These are phyloP conservation scores for Lycopodina hypogea DNA, from an alignment of 37 sponge, comb jelly and placozoan genomes.

Conservation along the genomic window DNA sequence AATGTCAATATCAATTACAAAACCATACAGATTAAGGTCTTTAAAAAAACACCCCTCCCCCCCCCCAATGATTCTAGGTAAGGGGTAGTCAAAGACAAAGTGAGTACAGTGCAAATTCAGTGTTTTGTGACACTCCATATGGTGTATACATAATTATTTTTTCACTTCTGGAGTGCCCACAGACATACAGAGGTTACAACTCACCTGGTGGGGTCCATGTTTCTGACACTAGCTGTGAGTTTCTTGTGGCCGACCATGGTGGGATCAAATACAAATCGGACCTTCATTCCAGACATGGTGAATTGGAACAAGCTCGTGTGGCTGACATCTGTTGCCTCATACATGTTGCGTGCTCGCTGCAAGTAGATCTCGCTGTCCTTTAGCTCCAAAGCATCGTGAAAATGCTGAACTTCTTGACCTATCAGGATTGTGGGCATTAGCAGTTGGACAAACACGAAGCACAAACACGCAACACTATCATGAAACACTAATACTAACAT, in stretches of 20 bases:
- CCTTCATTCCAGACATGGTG: conserved; percentile 32
- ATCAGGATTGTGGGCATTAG: neutral
- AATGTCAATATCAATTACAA: too few species aligned
- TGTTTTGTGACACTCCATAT: neutral
- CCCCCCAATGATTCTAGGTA: too few species aligned
- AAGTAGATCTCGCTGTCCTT: conserved; percentile 72
- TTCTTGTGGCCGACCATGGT: conserved; percentile 58
- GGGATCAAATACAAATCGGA: conserved; percentile 69
- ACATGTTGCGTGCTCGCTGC: conserved; percentile 46
- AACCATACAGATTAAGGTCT: too few species aligned
- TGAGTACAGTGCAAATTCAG: too few species aligned
- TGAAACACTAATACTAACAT: too few species aligned
- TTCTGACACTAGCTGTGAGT: conserved; percentile 41
- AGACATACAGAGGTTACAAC: neutral
- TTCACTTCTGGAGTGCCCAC: too few species aligned
- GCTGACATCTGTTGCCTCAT: conserved; percentile 19
- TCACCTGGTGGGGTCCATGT: conserved; percentile 68
- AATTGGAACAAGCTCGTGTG: conserved; percentile 55
- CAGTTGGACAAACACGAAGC: neutral
- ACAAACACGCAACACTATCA: too few species aligned
- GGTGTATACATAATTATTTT: too few species aligned
- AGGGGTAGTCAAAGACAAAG: too few species aligned
- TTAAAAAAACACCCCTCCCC: too few species aligned
- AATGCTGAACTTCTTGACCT: conserved; percentile 60
- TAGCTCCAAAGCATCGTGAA: conserved; percentile 56